Base-by-base conservation (phyloP, 2,113 vertebrate genomes). In the Grammomys dolichurus region DNA sequence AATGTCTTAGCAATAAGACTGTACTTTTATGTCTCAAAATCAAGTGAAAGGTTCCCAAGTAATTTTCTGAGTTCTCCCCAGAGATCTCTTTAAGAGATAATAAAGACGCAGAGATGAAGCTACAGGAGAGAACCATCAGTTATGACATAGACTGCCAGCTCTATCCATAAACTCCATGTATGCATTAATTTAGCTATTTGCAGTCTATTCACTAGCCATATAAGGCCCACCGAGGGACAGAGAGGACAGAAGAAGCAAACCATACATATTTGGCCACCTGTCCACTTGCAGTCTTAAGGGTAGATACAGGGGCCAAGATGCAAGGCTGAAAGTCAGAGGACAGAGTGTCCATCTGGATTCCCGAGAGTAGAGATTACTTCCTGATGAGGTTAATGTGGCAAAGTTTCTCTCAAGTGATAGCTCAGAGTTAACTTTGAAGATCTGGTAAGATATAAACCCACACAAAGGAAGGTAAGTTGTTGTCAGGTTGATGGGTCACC, bases 371-470 rank as follows among this genome's bases (percentile, higher is more conserved):
- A 80, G 43, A 13, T 17, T 1, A 48, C 75, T 77, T 96, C 60
- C n/a, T 90, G 54, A 1, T n/a, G 54, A 72, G 22, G 12, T 22
- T 84, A 70, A 58, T 28, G 60, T 96, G 70, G 40, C 26, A 65
- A 67, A 40, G 12, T 94, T 94, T 87, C 67, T 89, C 67, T 48
- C 19, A 56, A 36, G 48, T 89, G 51, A 7, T 31, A 82, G 54
- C 54, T 73, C 72, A 72, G 12, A 31, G 33, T 20, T 56, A 81
- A 46, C 48, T 93, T 93, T 72, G 85, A 92, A 92, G 73, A 80
- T 31, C 46, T 82, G 60, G 11, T 76, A 63, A 56, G 46, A 48
- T 48, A 3, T 75, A 51, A 89, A 89, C 17, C 16, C 77, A 93
- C 36, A 77, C 54, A 77, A 65, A 88, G 3, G 3, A 5, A 9